Evolutionary conservation across 1,140 invertebrate genomes (phyloP), one percentile per base, ranked within the genome.

Genomic region (Listronotus oregonensis): DNA sequence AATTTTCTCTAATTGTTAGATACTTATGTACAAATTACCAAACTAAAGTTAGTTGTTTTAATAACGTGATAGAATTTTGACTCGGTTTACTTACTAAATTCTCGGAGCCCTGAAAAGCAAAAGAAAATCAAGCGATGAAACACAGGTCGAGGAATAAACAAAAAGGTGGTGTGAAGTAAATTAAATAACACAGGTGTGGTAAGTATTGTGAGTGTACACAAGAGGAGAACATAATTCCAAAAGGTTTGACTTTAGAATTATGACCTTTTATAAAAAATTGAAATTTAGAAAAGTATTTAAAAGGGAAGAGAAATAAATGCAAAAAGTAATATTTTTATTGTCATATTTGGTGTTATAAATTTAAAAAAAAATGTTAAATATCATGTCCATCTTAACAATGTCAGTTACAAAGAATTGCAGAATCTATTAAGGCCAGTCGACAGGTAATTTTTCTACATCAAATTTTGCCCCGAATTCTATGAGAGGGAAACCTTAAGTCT

Each of bases 71-170:
- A 56, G 10, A 66, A 59, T 66, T 66, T 66, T 50, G 64, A 37
- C 21, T 14, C 11, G 10, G 21, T n/a, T 59, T 87, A 89, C 86
- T 88, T 85, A 89, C 87, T 85, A 89, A 84, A 80, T 82, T 87
- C 78, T 87, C 86, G 85, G 87, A 85, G 74, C 85, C 86, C 87
- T 88, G 86, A 75, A 88, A 89, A 85, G 82, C 78, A 83, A 83
- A 83, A 81, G 71, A 70, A 50, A 71, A 72, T 68, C 69, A 71
- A 64, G 71, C 71, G 61, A 67, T 66, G 67, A 65, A 64, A 72
- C 37, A 67, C 56, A 37, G 52, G 51, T 57, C 15, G 56, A 46
- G 49, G 46, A 62, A 40, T 27, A 46, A 47, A 55, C 47, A 18
- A 47, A 55, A 15, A 56, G 31, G 34, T 17, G 14, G 17, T 11